A percentile compares a stretch with the other conserved stretches of the same genome.
Evolutionary conservation across 53 echinoderm and acorn worm species (phyloP).

Genomic region (Hippasteria phrygiana): DNA sequence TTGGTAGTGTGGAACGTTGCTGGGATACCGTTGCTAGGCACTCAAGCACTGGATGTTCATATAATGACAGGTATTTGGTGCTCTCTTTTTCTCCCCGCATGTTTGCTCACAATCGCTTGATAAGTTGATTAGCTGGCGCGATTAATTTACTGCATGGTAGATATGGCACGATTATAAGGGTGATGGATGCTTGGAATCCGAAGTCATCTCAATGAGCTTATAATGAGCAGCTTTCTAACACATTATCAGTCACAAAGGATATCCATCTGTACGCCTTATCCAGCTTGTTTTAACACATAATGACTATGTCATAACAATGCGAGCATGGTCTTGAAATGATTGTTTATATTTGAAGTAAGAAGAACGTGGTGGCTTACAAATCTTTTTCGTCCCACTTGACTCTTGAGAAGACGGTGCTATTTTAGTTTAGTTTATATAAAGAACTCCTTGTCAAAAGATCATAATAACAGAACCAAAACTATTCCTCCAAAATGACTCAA

Average conservation of each 20-base stretch:
- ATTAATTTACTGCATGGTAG: not conserved
- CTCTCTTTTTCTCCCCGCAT: not conserved
- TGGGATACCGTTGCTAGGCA: conserved; percentile 56
- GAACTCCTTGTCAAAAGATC: too few species aligned
- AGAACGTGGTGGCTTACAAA: too few species aligned
- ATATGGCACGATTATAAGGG: not conserved
- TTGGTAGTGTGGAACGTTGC: conserved; percentile 43
- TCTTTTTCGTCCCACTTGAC: too few species aligned
- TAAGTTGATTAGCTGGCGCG: conserved; percentile 20
- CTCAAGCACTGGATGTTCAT: conserved; percentile 22
- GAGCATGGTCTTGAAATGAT: too few species aligned
- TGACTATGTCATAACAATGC: too few species aligned
- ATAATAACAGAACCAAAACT: too few species aligned
- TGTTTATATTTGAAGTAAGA: too few species aligned
- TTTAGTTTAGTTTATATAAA: too few species aligned
- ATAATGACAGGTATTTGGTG: conserved; percentile 29
- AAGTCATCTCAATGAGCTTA: not conserved
- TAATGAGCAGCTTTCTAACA: not conserved
- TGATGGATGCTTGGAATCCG: not conserved
- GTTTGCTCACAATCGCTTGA: conserved; percentile 19
- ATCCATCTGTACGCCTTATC: not conserved
- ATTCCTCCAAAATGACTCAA: too few species aligned
- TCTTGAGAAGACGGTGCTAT: too few species aligned
- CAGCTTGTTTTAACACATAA: not conserved
- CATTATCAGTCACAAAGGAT: not conserved